Evolutionary conservation across 2,113 vertebrate genomes (phyloP).

Genomic region (Mystacornis crossleyi): DNA sequence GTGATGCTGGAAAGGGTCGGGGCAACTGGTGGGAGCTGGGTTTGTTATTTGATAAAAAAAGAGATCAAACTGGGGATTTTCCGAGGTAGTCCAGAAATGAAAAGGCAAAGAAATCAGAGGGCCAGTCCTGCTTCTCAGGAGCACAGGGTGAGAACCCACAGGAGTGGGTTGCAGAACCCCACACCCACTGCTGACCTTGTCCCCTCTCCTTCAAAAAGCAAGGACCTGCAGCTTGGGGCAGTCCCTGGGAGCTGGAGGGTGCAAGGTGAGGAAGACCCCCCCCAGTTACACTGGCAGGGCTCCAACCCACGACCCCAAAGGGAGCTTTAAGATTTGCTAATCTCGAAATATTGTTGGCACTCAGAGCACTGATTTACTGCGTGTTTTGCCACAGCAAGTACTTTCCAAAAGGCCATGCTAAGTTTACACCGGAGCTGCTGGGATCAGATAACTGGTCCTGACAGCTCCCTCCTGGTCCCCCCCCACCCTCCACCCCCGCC

Average conservation of each 20-base stretch:
- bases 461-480: not conserved
- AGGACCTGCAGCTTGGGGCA: not conserved
- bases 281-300: not conserved
- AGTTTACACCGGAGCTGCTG: constrained; percentile 43
- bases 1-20: accelerated
- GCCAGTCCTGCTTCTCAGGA: accelerated
- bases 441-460: constrained; percentile 29
- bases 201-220: not conserved
- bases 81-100: not conserved
- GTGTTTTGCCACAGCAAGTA: constrained; percentile 6
- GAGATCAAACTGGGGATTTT: not conserved
- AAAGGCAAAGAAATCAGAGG: not conserved
- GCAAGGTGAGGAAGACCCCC: not conserved
- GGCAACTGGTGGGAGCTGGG: not conserved
- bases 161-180: not conserved
- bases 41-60: not conserved
- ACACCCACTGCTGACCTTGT: not conserved
- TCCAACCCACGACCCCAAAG: not conserved
- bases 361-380: constrained; percentile 32
- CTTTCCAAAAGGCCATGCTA: constrained; percentile 70
- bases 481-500: accelerated
- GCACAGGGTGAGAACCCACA: too few relatives aligned
- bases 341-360: constrained; percentile 64
- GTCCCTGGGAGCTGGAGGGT: too few relatives aligned
- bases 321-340: constrained; percentile 27